Evolutionary conservation across 2,113 vertebrate species (phyloP).

Genomic region (Cromileptes altivelis): DNA sequence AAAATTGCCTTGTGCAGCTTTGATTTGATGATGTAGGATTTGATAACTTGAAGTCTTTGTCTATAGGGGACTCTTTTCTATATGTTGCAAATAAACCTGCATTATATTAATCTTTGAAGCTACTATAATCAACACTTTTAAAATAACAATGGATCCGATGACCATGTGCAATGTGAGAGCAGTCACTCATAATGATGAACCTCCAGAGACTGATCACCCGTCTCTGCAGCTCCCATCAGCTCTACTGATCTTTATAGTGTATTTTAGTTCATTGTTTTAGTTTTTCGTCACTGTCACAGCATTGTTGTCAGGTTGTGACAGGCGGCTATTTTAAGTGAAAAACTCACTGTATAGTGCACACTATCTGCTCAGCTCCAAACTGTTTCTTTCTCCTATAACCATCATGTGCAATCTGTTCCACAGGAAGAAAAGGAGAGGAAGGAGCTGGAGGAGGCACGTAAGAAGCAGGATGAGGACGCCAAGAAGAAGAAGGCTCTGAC

Average conservation of each 20-base stretch:
- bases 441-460: constrained; percentile 82
- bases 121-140: not conserved
- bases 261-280: not conserved
- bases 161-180: not conserved
- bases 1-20: not conserved
- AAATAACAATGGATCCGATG: not conserved
- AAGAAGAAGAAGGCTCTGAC: constrained; percentile 87
- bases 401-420: not conserved
- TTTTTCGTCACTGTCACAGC: not conserved
- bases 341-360: not conserved
- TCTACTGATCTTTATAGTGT: not conserved
- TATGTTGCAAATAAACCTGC: not conserved
- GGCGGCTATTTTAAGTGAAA: too few relatives aligned
- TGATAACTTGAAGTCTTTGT: not conserved
- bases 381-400: not conserved
- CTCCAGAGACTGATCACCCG: not conserved
- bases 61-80: not conserved
- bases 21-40: not conserved
- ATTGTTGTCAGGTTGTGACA: too few relatives aligned
- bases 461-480: constrained; percentile 80
- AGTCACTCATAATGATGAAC: not conserved
- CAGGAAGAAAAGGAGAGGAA: constrained; percentile 86
- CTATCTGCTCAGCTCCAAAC: too few relatives aligned
- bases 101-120: not conserved
- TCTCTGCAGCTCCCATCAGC: not conserved